These are phyloP conservation scores for Chymomyza procnemis DNA, from an alignment of 2,888 invertebrate species.

Conservation along the genomic window DNA sequence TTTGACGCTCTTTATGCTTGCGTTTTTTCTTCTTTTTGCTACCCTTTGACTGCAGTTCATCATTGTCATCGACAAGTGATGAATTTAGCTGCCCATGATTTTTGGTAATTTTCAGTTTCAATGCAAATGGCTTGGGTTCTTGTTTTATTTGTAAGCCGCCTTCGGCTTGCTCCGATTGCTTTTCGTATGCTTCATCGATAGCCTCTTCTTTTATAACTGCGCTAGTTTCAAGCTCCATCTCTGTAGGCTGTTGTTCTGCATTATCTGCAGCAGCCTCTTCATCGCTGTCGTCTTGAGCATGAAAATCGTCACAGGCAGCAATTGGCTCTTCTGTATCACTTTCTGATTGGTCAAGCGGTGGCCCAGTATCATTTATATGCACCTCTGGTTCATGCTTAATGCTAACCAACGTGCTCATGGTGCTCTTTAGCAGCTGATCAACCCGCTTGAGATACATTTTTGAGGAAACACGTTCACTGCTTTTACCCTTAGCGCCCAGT, in stretches of 20 bases:
- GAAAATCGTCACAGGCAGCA: constrained; percentile 35
- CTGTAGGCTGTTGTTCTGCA: constrained; percentile 9
- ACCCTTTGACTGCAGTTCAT: constrained; percentile 51
- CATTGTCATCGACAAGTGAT: constrained; percentile 71
- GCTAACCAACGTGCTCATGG: constrained; percentile 75
- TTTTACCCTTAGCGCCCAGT: constrained; percentile 33
- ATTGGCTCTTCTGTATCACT: constrained; percentile 30
- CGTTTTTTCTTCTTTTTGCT: constrained; percentile 75
- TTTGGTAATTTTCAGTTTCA: constrained; percentile 77
- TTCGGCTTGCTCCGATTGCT: constrained; percentile 9
- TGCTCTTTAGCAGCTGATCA: constrained; percentile 74
- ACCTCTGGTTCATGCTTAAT: constrained; percentile 76
- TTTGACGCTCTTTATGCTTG: constrained; percentile 64
- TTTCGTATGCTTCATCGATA: constrained; percentile 38
- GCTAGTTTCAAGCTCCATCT: constrained; percentile 20
- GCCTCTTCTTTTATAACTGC: constrained; percentile 64
- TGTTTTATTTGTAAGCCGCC: constrained; percentile 33
- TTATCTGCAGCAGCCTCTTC: constrained; percentile 29
- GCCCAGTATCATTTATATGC: constrained; percentile 55
- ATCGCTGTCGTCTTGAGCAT: constrained; percentile 40
- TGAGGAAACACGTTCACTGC: constrained; percentile 69
- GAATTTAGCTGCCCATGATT: constrained; percentile 77
- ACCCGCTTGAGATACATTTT: constrained; percentile 75
- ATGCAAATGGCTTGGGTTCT: constrained; percentile 51
- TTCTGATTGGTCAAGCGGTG: constrained; percentile 26